Evolutionary conservation across 2,113 vertebrate genomes (phyloP).

Genomic region (Apistogramma diplotaenia): DNA sequence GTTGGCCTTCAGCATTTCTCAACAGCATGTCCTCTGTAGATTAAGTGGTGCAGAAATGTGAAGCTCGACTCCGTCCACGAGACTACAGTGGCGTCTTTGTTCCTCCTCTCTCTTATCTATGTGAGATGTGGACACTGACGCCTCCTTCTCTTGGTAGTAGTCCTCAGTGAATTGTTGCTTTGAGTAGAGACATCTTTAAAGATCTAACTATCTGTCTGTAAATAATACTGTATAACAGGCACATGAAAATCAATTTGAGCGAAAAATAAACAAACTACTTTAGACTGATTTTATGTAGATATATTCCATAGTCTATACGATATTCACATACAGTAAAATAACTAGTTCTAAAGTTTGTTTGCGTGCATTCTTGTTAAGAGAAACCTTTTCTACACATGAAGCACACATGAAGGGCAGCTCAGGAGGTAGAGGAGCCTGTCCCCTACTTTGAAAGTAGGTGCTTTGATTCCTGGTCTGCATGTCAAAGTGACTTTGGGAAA

Average conservation of each 20-base stretch:
- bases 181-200: not conserved
- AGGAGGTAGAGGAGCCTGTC: not conserved
- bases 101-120: conserved; percentile 52
- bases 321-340: not conserved
- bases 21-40: conserved; percentile 47
- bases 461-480: too few species aligned
- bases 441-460: too few species aligned
- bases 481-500: too few species aligned
- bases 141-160: conserved; percentile 12
- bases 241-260: too few species aligned
- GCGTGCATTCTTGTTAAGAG: not conserved
- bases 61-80: conserved; percentile 16
- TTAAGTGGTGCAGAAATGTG: conserved; percentile 55
- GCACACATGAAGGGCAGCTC: not conserved
- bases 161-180: not conserved
- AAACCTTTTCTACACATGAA: not conserved
- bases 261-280: too few species aligned
- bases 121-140: conserved; percentile 23
- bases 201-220: not conserved
- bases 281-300: too few species aligned
- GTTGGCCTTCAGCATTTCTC: conserved; percentile 22
- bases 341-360: not conserved
- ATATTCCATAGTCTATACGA: not conserved
- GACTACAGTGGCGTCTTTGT: conserved; percentile 71
- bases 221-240: too few species aligned